Evolutionary conservation across 2,797 vertebrate genomes (phyloP).

Genomic region (Gymnocypris eckloni): DNA sequence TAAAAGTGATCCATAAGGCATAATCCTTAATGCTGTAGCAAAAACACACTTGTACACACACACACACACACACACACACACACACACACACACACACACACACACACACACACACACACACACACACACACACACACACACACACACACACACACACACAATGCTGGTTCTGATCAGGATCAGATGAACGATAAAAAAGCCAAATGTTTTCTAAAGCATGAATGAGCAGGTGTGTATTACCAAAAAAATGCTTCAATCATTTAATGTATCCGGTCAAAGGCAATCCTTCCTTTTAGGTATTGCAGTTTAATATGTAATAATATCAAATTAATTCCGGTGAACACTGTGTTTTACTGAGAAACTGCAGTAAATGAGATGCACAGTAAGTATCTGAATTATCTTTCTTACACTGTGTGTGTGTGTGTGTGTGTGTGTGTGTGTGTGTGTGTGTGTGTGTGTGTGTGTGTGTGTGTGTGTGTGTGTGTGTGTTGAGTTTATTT

Average conservation of each 20-base stretch:
- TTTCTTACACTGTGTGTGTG: neutral
- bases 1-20: neutral
- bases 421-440: too few relatives aligned
- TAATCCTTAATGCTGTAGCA: neutral
- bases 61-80: neutral
- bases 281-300: neutral
- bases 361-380: neutral
- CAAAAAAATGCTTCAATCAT: neutral
- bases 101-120: neutral
- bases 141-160: neutral
- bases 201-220: neutral
- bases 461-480: too few relatives aligned
- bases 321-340: neutral
- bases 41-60: neutral
- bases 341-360: neutral
- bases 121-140: neutral
- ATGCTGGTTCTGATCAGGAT: neutral
- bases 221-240: constrained; percentile 8
- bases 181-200: neutral
- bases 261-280: neutral
- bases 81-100: neutral
- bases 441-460: too few relatives aligned
- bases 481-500: neutral
- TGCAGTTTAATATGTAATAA: neutral
- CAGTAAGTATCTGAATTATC: neutral